Percentiles rank a stretch among this genome's conserved stretches.
Evolutionary conservation across 1,140 invertebrate genomes (phyloP).

Genomic region (Choristoneura fumiferana): DNA sequence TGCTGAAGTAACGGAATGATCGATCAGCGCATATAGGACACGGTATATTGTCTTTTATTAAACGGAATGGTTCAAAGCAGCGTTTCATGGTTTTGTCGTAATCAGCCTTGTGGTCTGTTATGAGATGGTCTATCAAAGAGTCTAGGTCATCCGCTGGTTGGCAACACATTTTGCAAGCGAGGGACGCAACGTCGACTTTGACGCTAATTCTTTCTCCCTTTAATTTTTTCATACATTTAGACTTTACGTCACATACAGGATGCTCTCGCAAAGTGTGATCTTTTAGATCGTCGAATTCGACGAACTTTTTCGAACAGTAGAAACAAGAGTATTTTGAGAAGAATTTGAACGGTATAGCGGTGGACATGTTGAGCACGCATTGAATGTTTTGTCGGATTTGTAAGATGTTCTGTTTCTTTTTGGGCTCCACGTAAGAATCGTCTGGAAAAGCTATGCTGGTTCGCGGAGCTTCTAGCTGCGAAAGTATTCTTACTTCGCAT

Average conservation of each 20-base stretch:
- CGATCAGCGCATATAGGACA: slow-evolving; percentile 50
- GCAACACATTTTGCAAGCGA: slow-evolving; percentile 54
- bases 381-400: slow-evolving; percentile 60
- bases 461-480: slow-evolving; percentile 22
- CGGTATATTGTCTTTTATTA: slow-evolving; percentile 59
- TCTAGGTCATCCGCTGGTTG: slow-evolving; percentile 44
- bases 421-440: slow-evolving; percentile 31
- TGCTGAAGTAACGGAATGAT: slow-evolving; percentile 55
- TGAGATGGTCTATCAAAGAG: slow-evolving; percentile 53
- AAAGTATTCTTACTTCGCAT: slow-evolving; percentile 42
- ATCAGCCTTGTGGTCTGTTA: slow-evolving; percentile 46
- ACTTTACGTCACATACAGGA: slow-evolving; percentile 57
- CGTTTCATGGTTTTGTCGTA: slow-evolving; percentile 50
- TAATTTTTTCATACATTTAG: slow-evolving; percentile 56
- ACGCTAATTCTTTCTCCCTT: slow-evolving; percentile 58
- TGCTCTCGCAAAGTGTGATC: slow-evolving; percentile 52
- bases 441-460: slow-evolving; percentile 14
- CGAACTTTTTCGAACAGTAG: slow-evolving; percentile 58
- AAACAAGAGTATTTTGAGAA: slow-evolving; percentile 61
- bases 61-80: slow-evolving; percentile 54
- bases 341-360: slow-evolving; percentile 62
- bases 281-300: slow-evolving; percentile 57
- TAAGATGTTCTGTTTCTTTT: slow-evolving; percentile 46
- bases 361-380: slow-evolving; percentile 63
- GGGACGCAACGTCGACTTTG: slow-evolving; percentile 53